A percentile compares a stretch with the other conserved stretches of the same genome.
These are phyloP conservation scores for Tachycineta bicolor DNA, from an alignment of 2,113 vertebrate genomes.

Conservation along the genomic window DNA sequence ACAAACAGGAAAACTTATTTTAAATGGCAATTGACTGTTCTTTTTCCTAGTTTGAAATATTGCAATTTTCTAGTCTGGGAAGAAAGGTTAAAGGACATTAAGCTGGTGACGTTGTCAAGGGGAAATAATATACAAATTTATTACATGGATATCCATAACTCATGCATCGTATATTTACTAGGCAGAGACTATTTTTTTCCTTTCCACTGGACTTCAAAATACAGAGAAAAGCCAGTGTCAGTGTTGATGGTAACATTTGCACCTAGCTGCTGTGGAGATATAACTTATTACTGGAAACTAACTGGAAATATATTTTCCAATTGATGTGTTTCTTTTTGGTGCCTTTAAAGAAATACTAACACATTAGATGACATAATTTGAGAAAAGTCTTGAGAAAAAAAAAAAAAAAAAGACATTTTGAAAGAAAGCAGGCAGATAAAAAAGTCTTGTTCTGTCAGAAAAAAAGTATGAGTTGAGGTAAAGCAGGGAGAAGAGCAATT, in stretches of 20 bases:
- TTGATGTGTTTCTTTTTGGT: neutral
- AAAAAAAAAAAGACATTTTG: neutral
- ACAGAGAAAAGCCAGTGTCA: neutral
- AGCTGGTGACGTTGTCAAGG: neutral
- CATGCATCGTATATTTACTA: neutral
- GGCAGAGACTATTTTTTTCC: neutral
- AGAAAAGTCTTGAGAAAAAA: neutral
- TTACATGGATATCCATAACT: neutral
- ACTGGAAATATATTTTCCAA: neutral
- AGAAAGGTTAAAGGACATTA: neutral
- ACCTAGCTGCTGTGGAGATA: neutral
- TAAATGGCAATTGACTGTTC: neutral
- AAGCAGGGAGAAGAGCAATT: neutral
- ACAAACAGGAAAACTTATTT: neutral
- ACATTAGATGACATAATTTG: neutral
- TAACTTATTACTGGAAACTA: too few species aligned
- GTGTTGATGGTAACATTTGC: neutral
- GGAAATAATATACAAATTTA: neutral
- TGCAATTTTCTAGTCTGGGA: neutral
- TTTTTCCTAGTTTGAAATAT: neutral
- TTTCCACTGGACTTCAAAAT: neutral
- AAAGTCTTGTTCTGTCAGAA: neutral
- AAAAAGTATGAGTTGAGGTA: neutral
- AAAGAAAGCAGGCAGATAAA: neutral
- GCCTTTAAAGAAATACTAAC: neutral